Base-by-base conservation (phyloP, 2,888 invertebrate genomes). In the Drosophila ustulata region DNA sequence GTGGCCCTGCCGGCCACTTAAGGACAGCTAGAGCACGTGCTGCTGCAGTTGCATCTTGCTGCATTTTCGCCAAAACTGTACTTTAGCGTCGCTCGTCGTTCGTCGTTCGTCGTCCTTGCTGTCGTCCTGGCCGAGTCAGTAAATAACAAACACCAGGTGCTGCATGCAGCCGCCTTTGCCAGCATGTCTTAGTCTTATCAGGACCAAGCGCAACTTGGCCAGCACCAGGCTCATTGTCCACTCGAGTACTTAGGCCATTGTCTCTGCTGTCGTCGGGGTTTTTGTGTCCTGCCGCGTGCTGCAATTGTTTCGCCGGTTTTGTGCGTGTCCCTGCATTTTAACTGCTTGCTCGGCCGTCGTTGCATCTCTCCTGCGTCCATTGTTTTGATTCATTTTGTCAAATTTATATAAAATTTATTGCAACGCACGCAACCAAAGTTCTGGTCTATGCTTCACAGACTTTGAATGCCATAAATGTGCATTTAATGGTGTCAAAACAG, bases 371-470 rank as follows among this genome's bases (percentile, higher is more conserved):
- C 53, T 45, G 41, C 45, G 74, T 70, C 52, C 41, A 84, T 85
- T 89, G 89, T 89, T 89, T 68, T 89, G 89, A 86, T 84, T 78
- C 84, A 81, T 65, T 84, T 85, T 89, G 89, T 89, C 90, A 88
- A 86, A 90, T 89, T 89, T 87, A 87, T 89, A 89, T 90, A 85
- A 87, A 88, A 89, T 89, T 88, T 90, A 88, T 89, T 88, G 70
- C 74, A 71, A 57, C 75, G 63, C 86, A 86, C 83, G 86, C 30
- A 66, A 26, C 39, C 55, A 45, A 62, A 64, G 58, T 41, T 30
- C 46, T 58, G 26, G 34, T 32, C 37, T 50, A 61, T 51, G 61
- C 61, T 39, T n/a, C 34, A n/a, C 26, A 49, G 47, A 52, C 61
- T 67, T 58, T 55, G 51, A 43, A 43, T 58, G 56, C 71, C 72